These are phyloP conservation scores for Hirudinaria manillensis DNA, from an alignment of 2,888 invertebrate genomes.

Conservation along the genomic window DNA sequence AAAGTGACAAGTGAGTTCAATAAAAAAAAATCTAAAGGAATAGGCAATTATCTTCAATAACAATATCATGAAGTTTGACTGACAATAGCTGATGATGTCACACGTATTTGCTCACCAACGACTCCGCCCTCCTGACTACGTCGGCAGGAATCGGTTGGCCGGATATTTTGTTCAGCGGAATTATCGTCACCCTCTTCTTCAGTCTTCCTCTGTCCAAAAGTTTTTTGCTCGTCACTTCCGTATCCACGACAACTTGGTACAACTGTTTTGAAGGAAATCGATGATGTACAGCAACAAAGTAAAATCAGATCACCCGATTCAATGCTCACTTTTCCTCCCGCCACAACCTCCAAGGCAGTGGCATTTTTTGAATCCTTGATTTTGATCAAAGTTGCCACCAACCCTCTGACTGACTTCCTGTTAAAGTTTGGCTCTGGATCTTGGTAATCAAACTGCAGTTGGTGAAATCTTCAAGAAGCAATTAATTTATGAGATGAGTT, in stretches of 20 bases:
- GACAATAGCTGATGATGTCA: too few species aligned
- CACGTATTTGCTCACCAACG: constrained; percentile 43
- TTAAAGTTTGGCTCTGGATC: constrained; percentile 64
- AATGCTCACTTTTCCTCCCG: constrained; percentile 39
- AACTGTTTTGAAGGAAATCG: constrained; percentile 60
- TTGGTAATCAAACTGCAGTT: constrained; percentile 66
- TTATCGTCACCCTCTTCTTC: constrained; percentile 73
- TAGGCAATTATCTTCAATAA: too few species aligned
- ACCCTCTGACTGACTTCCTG: constrained; percentile 63
- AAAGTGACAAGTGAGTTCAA: neutral
- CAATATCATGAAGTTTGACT: too few species aligned
- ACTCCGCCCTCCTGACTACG: constrained; percentile 62
- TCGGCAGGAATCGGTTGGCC: constrained; percentile 62
- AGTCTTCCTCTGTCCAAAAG: constrained; percentile 70
- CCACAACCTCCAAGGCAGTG: constrained; percentile 70
- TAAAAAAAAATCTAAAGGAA: neutral
- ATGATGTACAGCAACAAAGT: neutral
- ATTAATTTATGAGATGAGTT: neutral
- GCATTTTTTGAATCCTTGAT: constrained; percentile 67
- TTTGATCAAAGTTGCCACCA: constrained; percentile 71
- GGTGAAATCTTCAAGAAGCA: constrained; percentile 46
- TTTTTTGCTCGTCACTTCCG: constrained; percentile 72
- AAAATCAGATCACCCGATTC: neutral
- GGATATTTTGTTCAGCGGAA: constrained; percentile 82
- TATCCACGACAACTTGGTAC: constrained; percentile 83